Percentiles rank a stretch among this genome's conserved stretches.
phyloP scores from a whole-genome alignment of 2,113 vertebrate species.

The Passer montanus region DNA sequence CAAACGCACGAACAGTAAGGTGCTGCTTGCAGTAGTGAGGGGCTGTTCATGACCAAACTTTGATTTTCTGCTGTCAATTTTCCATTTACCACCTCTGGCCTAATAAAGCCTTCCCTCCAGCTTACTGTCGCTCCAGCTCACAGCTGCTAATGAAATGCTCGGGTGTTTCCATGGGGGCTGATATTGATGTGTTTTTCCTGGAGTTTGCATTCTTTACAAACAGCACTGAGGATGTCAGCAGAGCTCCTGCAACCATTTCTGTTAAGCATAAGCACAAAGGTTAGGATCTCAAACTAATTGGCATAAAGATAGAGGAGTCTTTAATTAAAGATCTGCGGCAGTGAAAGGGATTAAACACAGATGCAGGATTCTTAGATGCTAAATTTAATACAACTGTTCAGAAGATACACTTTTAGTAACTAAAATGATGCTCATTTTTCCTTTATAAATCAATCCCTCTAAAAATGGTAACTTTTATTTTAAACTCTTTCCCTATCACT shows the following conservation, averaged over 20 bases:
- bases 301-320: neutral
- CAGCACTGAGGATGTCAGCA: neutral
- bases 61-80: constrained; percentile 14
- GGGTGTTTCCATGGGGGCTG: constrained; percentile 24
- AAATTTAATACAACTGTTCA: neutral
- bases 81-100: neutral
- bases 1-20: neutral
- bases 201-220: neutral
- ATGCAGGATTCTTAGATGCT: neutral
- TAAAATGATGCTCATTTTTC: neutral
- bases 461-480: neutral
- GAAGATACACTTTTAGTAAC: neutral
- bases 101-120: neutral
- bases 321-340: constrained; percentile 24
- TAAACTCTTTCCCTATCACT: neutral
- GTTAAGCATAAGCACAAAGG: neutral
- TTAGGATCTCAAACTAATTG: neutral
- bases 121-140: neutral
- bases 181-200: neutral
- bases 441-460: neutral
- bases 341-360: constrained; percentile 21
- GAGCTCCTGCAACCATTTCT: neutral
- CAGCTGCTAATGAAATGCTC: neutral
- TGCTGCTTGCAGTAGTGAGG: neutral
- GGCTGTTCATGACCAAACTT: neutral